A percentile compares a stretch with the other conserved stretches of the same genome.
These are phyloP conservation scores for Gnatocerus cornutus DNA, from an alignment of 2,888 invertebrate species.

Conservation along the genomic window DNA sequence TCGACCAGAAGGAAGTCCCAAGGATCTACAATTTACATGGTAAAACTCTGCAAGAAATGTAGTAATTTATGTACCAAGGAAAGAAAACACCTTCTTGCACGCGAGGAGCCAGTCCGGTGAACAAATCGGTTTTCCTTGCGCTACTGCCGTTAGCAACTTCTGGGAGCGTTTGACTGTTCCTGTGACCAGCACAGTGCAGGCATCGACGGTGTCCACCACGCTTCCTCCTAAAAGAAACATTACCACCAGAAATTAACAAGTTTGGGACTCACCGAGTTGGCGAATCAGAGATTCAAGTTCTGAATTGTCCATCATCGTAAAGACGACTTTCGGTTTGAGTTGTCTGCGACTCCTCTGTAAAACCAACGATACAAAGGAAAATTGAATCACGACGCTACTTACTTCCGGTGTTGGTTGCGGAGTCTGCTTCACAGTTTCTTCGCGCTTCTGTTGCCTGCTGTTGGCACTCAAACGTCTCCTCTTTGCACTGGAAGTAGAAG, in stretches of 20 bases:
- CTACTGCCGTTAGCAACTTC: constrained; percentile 76
- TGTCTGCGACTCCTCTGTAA: constrained; percentile 62
- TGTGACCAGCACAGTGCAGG: constrained; percentile 74
- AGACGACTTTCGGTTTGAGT: constrained; percentile 67
- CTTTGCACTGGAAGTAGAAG: constrained; percentile 10
- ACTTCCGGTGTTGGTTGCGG: constrained; percentile 37
- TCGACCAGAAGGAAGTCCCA: constrained; percentile 74
- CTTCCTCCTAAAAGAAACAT: constrained; percentile 72
- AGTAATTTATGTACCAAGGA: constrained; percentile 61
- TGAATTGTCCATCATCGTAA: constrained; percentile 69
- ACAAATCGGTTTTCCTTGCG: constrained; percentile 77
- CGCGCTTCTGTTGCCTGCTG: constrained; percentile 20
- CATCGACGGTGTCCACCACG: constrained; percentile 71
- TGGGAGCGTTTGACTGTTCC: constrained; percentile 74
- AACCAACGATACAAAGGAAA: neutral
- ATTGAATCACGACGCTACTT: constrained; percentile 26
- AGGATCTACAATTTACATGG: constrained; percentile 71
- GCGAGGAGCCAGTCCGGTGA: constrained; percentile 65
- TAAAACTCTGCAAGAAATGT: neutral
- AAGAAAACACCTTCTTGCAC: constrained; percentile 63
- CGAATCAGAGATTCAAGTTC: constrained; percentile 63
- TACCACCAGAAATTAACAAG: neutral
- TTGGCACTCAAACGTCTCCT: constrained; percentile 38
- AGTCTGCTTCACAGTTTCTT: constrained; percentile 11
- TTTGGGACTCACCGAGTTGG: constrained; percentile 62